A percentile compares a stretch with the other conserved stretches of the same genome.
phyloP scores from a whole-genome alignment of 1,140 invertebrate species.

The Olivierus martensii region DNA sequence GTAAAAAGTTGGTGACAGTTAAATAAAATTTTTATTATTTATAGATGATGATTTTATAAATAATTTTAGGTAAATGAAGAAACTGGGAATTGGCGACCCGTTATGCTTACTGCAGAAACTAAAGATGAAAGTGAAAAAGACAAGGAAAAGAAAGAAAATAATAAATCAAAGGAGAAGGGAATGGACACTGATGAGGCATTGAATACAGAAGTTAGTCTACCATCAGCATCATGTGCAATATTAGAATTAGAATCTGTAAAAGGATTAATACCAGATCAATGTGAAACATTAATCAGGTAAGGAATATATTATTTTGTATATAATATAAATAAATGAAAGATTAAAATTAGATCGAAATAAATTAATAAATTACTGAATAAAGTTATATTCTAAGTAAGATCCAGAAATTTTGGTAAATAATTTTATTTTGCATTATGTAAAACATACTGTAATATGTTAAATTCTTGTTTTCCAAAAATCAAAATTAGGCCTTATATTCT shows the following conservation, averaged over 20 bases:
- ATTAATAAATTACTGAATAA: no score
- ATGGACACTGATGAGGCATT: conserved; percentile 12
- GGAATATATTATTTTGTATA: no score
- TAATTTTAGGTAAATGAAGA: conserved; percentile 48
- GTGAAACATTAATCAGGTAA: conserved; percentile 27
- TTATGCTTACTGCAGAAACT: conserved; percentile 52
- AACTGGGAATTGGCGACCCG: conserved; percentile 64
- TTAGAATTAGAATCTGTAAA: conserved; percentile 15
- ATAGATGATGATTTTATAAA: not conserved
- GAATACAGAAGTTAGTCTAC: not conserved
- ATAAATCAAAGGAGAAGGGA: conserved; percentile 19
- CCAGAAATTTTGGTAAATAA: no score
- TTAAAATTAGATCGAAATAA: no score
- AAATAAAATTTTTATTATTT: no score
- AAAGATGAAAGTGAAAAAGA: conserved; percentile 21
- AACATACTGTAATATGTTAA: no score
- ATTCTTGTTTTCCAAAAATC: no score
- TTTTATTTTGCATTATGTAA: no score
- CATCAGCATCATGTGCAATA: no score
- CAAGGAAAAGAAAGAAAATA: conserved; percentile 18
- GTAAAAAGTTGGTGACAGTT: not conserved
- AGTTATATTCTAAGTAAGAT: no score
- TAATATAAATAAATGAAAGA: no score
- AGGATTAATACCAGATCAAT: conserved; percentile 25
- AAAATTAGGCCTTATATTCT: no score